Base-by-base conservation (phyloP, 2,797 vertebrate species). In the Silurus lanzhouensis region DNA sequence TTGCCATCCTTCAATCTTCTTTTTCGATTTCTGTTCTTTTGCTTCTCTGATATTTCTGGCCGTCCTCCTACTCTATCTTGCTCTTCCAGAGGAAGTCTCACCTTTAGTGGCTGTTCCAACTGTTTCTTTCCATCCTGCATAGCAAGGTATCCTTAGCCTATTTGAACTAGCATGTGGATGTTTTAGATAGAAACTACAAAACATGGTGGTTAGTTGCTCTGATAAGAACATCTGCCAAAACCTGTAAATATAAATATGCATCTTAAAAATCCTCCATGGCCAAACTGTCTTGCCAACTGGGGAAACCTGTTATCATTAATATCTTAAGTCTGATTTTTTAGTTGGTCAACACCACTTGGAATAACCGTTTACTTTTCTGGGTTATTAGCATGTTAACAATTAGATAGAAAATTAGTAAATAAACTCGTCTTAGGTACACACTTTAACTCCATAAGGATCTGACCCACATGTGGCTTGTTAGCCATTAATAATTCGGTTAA, bases 1-100 rank as follows among this genome's bases (percentile, higher is more conserved):
- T 71, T 55, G 58, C 84, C 55, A 44, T 79, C 84, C 77, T 72
- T 80, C 76, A 61, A 31, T 80, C 84, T n/a, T 64, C 67, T 44
- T 38, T 85, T 66, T 68, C 67, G 44, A 10, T 72, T 77, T 64
- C 61, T 84, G 61, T 77, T 77, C 52, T 68, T 8, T 15, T 20
- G 10, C 66, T 66, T 82, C n/a, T 83, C 64, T 77, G 60, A 60
- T 71, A 63, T 20, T 81, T 64, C 44, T 31, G 46, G 22, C 52
- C 27, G 2, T 60, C 61, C 71, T 82, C 79, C 52, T 82, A 64
- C 20, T 63, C 77, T 72, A 52, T 55, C 67, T 63, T 48, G 44
- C 6, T 72, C 19, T 10, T 85, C 52, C 48, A 52, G 48, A 10
- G 48, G 48, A 52, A 22, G 52, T 68, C 31, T 86, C 55, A 70